Conservation (phyloP, 2,888 invertebrate species). For the Ormyrus nitidulus region DNA sequence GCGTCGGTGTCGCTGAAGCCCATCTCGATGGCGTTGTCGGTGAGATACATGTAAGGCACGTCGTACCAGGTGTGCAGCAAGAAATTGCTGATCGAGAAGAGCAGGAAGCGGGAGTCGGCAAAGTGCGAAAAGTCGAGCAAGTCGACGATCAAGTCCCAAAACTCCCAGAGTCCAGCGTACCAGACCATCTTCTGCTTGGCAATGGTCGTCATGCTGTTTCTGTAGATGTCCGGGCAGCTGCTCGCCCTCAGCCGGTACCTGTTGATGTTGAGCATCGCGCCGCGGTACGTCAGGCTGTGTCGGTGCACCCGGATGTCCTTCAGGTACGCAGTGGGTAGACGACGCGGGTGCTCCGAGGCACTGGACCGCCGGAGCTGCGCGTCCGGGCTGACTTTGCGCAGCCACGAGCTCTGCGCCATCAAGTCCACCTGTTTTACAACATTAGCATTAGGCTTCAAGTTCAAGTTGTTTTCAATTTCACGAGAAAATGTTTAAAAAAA, state of each 20-base stretch:
- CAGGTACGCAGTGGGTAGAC: slow-evolving; percentile 81
- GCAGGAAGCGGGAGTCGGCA: slow-evolving; percentile 82
- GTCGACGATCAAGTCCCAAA: slow-evolving; percentile 85
- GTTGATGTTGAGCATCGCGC: slow-evolving; percentile 90
- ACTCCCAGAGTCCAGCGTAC: slow-evolving; percentile 86
- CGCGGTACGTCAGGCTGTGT: slow-evolving; percentile 88
- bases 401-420: slow-evolving; percentile 71
- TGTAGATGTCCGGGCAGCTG: slow-evolving; percentile 93
- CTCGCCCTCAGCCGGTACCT: slow-evolving; percentile 86
- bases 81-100: slow-evolving; percentile 92
- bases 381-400: slow-evolving; percentile 75
- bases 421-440: slow-evolving; percentile 56
- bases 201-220: slow-evolving; percentile 90
- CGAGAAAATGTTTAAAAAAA: too few relatives aligned
- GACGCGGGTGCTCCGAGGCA: slow-evolving; percentile 71
- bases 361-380: slow-evolving; percentile 71
- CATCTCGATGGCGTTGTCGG: slow-evolving; percentile 85
- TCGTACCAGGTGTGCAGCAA: slow-evolving; percentile 95
- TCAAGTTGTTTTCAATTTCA: too few relatives aligned
- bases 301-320: slow-evolving; percentile 86
- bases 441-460: too few relatives aligned
- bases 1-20: slow-evolving; percentile 85
- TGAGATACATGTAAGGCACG: slow-evolving; percentile 93
- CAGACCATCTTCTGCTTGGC: slow-evolving; percentile 87
- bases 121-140: slow-evolving; percentile 90